Base-by-base conservation (phyloP, 1,140 invertebrate genomes). In the Hyposmocoma kahamanoa region DNA sequence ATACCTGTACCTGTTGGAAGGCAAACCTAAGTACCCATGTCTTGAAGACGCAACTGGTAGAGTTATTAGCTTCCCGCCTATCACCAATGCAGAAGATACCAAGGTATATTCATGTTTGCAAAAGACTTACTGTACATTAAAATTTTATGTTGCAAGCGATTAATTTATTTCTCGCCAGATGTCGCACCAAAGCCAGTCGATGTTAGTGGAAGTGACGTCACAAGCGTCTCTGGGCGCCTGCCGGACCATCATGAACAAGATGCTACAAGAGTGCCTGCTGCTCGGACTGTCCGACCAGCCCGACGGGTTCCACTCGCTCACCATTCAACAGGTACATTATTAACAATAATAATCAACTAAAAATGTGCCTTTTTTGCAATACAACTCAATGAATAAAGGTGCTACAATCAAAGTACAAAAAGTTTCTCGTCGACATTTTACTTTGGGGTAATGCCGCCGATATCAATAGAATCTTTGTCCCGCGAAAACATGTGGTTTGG, bases 11-110 rank as follows among this genome's bases (percentile, higher is more conserved):
- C 64, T 95, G 19, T 67, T 96, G 28, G 93, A 94, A 76, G 92
- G 92, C 36, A 93, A 94, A 72, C 69, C 87, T 4, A 58, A 89
- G 10, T 95, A 91, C 73, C 92, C 94, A 0, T 95, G 91, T 67
- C 67, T 96, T 20, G 50, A 91, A 44, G 91, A 94, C 75, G 70
- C 81, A 8, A 80, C 80, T 15, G 86, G 87, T 2, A 87, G 85
- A 48, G 92, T 94, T 1, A 91, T 96, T 54, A 95, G 94, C 17
- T 93, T 96, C 69, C 94, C 94, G 42, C 94, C 94, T 0, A 93
- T 96, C 38, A 95, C 94, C 11, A 96, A 96, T 75, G 90, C 92
- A 60, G 92, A 95, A 34, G 82, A 90, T 54, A 92, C 93, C 2
- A 95, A 95, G 86, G 92, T 92, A 79, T 13, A n/a, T n/a, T n/a